These are phyloP conservation scores for Cataglyphis cursor DNA, from an alignment of 2,888 invertebrate species.

Conservation along the genomic window DNA sequence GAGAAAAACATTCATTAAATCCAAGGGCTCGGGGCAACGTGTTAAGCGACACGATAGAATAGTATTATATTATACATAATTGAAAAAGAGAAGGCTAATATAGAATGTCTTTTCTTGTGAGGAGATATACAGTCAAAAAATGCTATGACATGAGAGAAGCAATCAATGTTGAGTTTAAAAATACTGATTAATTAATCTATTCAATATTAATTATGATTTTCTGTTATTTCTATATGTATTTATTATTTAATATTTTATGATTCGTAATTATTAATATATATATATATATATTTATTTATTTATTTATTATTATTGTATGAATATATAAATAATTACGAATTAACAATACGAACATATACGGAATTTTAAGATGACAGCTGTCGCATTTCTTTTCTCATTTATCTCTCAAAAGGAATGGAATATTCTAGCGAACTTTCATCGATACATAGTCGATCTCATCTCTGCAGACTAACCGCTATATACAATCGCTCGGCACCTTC, in stretches of 20 bases:
- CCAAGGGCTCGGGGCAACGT: slow-evolving; percentile 19
- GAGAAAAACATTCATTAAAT: slow-evolving; percentile 2
- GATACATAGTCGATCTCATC: neutral
- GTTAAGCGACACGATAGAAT: slow-evolving; percentile 16
- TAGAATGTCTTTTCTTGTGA: neutral
- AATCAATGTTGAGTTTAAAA: neutral
- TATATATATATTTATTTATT: too few species aligned
- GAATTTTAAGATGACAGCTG: too few species aligned
- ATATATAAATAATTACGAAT: too few species aligned
- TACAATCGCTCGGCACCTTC: slow-evolving; percentile 16
- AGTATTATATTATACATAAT: neutral
- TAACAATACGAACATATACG: too few species aligned
- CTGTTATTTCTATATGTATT: neutral
- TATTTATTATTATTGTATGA: too few species aligned
- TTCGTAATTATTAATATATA: neutral
- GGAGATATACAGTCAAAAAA: neutral
- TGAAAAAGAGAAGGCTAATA: neutral
- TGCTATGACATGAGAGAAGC: neutral
- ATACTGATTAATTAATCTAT: neutral
- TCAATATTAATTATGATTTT: neutral
- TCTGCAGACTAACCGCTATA: neutral
- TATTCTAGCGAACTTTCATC: neutral
- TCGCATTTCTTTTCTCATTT: neutral
- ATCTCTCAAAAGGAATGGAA: neutral
- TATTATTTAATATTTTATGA: neutral